Base-by-base conservation (phyloP, 2,113 vertebrate genomes). In the Enhydra lutris region DNA sequence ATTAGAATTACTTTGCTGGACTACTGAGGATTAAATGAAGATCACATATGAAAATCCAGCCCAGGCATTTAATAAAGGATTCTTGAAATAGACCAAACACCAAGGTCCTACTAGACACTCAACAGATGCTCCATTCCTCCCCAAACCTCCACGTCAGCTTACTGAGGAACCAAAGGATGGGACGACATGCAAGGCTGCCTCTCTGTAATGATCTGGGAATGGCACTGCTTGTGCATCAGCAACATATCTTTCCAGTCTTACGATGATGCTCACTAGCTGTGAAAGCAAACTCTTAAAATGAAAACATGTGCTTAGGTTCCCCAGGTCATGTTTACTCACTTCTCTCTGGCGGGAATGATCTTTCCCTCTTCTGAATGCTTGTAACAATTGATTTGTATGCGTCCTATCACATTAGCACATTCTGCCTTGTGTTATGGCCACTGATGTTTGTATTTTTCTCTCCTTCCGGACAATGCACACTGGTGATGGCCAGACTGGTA, bases 201-300 rank as follows among this genome's bases (percentile, higher is more conserved):
- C 42, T 59, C 87, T 85, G 52, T 52, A 83, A 65, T 73, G 50
- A 73, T 81, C 8, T 79, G 65, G 81, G 4, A 90, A 63, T 31
- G 81, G 84, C 57, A 82, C 18, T 89, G 71, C 81, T 63, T 78
- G 65, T 57, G 17, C 31, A 83, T 86, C 94, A 92, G 84, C 85
- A 95, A 71, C 39, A 42, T 71, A n/a, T 76, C 91, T 97, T 96
- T 95, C 84, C 91, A 61, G 87, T 85, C 94, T 95, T 94, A 92
- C 0, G 52, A 92, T 26, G 92, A 85, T 55, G 73, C n/a, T 92
- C 83, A 82, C 80, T 96, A 76, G 83, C 79, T 97, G n/a, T 42
- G 73, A 94, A 90, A 73, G 67, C 80, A 95, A 92, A 95, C 91
- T 83, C 45, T 89, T 76, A 97, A 95, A 96, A 94, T 8, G 69